Base-by-base conservation (phyloP, 1,140 invertebrate species). In the Lordiphosa clarofinis region DNA sequence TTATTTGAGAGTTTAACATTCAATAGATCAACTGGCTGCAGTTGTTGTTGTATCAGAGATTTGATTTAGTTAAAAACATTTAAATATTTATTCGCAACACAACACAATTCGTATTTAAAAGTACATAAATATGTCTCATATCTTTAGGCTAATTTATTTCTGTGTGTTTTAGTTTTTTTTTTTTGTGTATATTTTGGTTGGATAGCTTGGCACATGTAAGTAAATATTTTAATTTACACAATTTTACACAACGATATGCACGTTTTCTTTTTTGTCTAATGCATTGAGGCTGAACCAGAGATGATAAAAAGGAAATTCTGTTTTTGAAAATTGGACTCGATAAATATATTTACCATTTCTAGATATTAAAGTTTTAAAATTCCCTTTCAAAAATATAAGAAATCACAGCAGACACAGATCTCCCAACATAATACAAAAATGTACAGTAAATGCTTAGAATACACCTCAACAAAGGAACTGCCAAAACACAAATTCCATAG, bases 11-110 rank as follows among this genome's bases (percentile, higher is more conserved):
- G 10, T 33, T 46, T 48, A 42, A 35, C 38, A 55, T 35, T 36
- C 24, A 15, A 44, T 42, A 40, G 38, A 42, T 55, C 35, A 28
- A 28, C 24, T 28, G 24, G 2, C 24, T 28, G 5, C 24, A 28
- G 19, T 21, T 43, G n/a, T 31, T 44, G 21, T 9, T 43, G 24
- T 33, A 13, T 40, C 12, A 19, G 36, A n/a, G 19, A 21, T 28
- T 31, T 56, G 7, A 13, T 56, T 47, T 24, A 9, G 36, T 56
- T 52, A 69, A 60, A 68, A 56, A 67, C 63, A 67, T 62, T 50
- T 47, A 64, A 55, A 37, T 46, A 31, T 47, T 19, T 19, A 50
- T 38, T 13, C 6, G 12, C 43, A 46, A 46, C 43, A 46, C 11
- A 46, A 46, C 43, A 46, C 43, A 46, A 31, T 46, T 28, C 35